Percentiles rank a stretch among this genome's conserved stretches.
phyloP scores from a whole-genome alignment of 2,888 invertebrate genomes.

The Nysson spinosus region DNA sequence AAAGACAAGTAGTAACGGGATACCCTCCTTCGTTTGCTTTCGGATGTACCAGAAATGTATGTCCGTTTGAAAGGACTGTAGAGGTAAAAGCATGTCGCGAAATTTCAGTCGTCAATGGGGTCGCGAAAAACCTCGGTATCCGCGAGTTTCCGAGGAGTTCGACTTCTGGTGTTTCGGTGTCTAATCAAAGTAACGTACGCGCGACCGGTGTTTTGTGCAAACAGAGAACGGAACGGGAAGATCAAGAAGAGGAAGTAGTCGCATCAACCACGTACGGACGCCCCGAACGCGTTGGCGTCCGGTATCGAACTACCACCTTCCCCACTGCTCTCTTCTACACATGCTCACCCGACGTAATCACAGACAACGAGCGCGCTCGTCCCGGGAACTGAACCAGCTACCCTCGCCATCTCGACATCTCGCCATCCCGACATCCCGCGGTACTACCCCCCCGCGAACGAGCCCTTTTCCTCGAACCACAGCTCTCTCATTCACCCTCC shows the following conservation, averaged over 20 bases:
- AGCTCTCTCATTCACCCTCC: too few species aligned
- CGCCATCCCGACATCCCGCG: too few species aligned
- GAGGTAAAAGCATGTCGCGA: slow-evolving; percentile 39
- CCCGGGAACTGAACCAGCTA: slow-evolving; percentile 46
- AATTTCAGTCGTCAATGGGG: background rate
- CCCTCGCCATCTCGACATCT: slow-evolving; percentile 22
- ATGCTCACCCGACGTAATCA: slow-evolving; percentile 46
- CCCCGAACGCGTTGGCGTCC: slow-evolving; percentile 52
- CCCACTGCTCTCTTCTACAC: slow-evolving; percentile 29
- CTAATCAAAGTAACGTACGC: background rate
- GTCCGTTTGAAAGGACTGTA: slow-evolving; percentile 10
- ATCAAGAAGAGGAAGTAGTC: slow-evolving; percentile 1
- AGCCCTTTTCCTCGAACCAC: too few species aligned
- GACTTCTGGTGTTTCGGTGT: background rate
- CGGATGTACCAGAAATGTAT: slow-evolving; percentile 25
- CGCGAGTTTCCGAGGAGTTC: background rate
- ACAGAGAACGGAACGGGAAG: background rate
- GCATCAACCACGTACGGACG: background rate
- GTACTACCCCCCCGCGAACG: background rate
- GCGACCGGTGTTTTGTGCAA: too few species aligned
- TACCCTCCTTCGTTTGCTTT: slow-evolving; percentile 18
- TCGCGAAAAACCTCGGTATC: too few species aligned
- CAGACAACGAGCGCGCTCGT: slow-evolving; percentile 29
- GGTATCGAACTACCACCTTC: slow-evolving; percentile 62
- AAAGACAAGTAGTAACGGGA: background rate